These are phyloP conservation scores for Eupristina koningsbergeri DNA, from an alignment of 1,140 invertebrate genomes.

Conservation along the genomic window DNA sequence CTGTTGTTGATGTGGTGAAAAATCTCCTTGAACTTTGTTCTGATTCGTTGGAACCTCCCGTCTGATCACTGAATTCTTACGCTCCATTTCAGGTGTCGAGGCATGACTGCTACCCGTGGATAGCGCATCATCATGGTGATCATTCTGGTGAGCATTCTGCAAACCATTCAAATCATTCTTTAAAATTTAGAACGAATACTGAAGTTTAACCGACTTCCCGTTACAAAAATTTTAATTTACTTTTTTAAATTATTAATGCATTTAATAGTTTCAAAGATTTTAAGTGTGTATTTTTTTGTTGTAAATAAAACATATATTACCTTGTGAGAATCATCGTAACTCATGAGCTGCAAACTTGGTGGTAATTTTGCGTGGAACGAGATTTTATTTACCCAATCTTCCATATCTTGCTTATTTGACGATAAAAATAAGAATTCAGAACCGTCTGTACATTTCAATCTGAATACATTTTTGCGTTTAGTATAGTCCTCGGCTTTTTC, in stretches of 20 bases:
- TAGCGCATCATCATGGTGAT: conserved; percentile 64
- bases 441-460: conserved; percentile 89
- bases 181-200: no score
- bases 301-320: conserved; percentile 47
- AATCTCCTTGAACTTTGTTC: conserved; percentile 65
- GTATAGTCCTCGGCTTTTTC: conserved; percentile 93
- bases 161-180: no score
- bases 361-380: conserved; percentile 93
- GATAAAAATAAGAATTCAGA: conserved; percentile 94
- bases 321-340: conserved; percentile 80
- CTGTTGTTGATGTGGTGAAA: conserved; percentile 60
- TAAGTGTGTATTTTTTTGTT: no score
- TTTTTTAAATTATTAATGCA: no score
- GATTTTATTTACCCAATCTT: conserved; percentile 95
- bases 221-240: not conserved
- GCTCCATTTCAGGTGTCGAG: conserved; percentile 72
- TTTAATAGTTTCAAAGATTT: no score
- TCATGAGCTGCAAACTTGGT: conserved; percentile 89
- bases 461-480: conserved; percentile 95
- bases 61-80: conserved; percentile 71
- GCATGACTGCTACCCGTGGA: conserved; percentile 71
- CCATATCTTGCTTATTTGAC: conserved; percentile 82
- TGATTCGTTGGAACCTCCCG: conserved; percentile 61
- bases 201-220: not conserved
- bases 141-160: conserved; percentile 59